Base-by-base conservation (phyloP, 2,888 invertebrate species). In the Melanostoma scalare region DNA sequence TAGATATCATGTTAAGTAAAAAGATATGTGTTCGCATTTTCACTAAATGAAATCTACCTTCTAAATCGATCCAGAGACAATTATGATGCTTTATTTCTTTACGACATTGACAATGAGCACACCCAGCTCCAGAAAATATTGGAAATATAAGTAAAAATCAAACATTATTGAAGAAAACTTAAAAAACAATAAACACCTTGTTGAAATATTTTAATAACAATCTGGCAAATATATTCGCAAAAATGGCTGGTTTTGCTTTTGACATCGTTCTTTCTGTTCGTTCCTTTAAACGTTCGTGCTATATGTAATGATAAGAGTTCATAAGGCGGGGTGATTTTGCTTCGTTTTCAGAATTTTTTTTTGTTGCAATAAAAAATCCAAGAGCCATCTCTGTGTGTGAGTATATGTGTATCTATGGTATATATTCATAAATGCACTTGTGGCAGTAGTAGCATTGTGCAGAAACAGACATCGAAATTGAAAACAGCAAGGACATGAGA, bases 401-500 rank as follows among this genome's bases (percentile, higher is more conserved):
- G 35, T 35, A 36, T 31, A n/a, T 20, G 9, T 46, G 4, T 52
- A 48, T 38, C 31, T 9, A 9, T 44, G 35, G 5, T 40, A 40
- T 38, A 36, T 36, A 65, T 63, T 69, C 60, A 80, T 75, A 53
- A 44, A 74, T 84, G 84, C 74, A 79, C 79, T 84, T 71, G 74
- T 84, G 36, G 61, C 73, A 69, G 69, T 63, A 68, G 52, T 63
- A 84, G 78, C 84, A 84, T 84, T 84, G 84, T 79, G 79, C 79
- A 84, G 84, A 84, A 84, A 79, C 84, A 86, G 86, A 86, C 86
- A 87, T 85, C 87, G 86, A 87, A 85, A 87, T 86, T 86, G 85
- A 86, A 86, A 86, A 86, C 86, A 78, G 89, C 89, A 89, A 89
- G 89, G 89, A 90, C 90, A 90, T 89, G 87, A 89, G 88, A 85